These are phyloP conservation scores for Oncorhynchus nerka DNA, from an alignment of 2,113 vertebrate genomes.

Conservation along the genomic window DNA sequence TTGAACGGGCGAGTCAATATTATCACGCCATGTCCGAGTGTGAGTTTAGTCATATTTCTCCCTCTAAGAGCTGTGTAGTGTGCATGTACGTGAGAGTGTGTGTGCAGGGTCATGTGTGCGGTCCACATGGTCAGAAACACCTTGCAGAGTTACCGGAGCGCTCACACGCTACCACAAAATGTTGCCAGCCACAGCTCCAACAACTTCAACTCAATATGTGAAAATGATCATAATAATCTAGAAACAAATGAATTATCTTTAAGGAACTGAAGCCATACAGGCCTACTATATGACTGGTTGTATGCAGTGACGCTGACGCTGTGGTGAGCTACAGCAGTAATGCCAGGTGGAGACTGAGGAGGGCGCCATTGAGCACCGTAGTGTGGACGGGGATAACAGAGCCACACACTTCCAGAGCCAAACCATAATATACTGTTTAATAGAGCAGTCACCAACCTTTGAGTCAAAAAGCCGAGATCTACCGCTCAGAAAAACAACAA, in stretches of 20 bases:
- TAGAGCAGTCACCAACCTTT: too few species aligned
- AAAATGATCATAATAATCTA: too few species aligned
- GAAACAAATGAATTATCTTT: neutral
- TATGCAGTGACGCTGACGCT: neutral
- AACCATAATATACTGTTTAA: neutral
- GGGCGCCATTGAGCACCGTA: neutral
- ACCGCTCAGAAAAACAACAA: too few species aligned
- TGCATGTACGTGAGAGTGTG: neutral
- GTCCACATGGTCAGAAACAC: neutral
- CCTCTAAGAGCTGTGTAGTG: neutral
- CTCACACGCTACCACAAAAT: neutral
- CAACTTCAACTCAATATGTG: too few species aligned
- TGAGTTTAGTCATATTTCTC: neutral
- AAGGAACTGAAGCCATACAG: neutral
- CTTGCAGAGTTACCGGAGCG: neutral
- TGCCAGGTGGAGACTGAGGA: neutral
- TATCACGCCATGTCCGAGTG: neutral
- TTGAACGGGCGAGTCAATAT: slow-evolving; percentile 13
- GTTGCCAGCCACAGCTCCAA: too few species aligned
- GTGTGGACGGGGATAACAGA: neutral
- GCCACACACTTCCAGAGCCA: neutral
- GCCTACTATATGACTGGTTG: too few species aligned
- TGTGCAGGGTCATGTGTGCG: neutral
- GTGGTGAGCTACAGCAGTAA: neutral
- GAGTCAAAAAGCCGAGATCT: too few species aligned